Evolutionary conservation across 2,888 invertebrate genomes (phyloP).

Genomic region (Catocala nupta): DNA sequence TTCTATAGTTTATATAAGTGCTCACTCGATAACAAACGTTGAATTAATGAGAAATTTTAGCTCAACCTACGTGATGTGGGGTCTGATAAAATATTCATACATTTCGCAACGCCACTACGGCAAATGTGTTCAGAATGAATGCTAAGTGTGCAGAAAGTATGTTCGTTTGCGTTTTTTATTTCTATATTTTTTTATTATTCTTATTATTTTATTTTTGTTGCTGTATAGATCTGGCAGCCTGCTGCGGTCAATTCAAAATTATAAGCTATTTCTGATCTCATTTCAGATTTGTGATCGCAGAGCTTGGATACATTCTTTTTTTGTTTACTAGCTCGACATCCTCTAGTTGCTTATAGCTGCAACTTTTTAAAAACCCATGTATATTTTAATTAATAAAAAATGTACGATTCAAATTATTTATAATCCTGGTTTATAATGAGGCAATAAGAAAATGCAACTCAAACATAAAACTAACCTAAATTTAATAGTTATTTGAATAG

Average conservation of each 20-base stretch:
- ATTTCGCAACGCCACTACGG: constrained; percentile 19
- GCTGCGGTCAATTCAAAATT: too few species aligned
- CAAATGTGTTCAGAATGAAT: constrained; percentile 23
- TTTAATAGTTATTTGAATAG: constrained; percentile 65
- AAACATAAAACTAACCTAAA: constrained; percentile 18
- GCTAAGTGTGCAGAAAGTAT: constrained; percentile 17
- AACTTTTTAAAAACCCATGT: too few species aligned
- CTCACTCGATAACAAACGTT: constrained; percentile 37
- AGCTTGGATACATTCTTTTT: too few species aligned
- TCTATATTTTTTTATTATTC: too few species aligned
- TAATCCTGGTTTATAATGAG: not conserved
- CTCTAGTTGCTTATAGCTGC: too few species aligned
- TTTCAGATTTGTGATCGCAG: too few species aligned
- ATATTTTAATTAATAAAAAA: too few species aligned
- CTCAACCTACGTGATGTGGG: constrained; percentile 24
- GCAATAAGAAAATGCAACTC: not conserved
- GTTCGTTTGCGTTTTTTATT: not conserved
- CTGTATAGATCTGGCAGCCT: too few species aligned
- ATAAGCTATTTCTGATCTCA: too few species aligned
- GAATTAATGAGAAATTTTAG: constrained; percentile 44
- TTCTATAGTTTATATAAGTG: constrained; percentile 27
- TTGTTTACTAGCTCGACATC: too few species aligned
- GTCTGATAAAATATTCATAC: constrained; percentile 42
- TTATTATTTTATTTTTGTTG: too few species aligned
- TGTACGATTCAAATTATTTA: too few species aligned